phyloP scores from a whole-genome alignment of 2,888 invertebrate species.

The Pediacus dermestoides region DNA sequence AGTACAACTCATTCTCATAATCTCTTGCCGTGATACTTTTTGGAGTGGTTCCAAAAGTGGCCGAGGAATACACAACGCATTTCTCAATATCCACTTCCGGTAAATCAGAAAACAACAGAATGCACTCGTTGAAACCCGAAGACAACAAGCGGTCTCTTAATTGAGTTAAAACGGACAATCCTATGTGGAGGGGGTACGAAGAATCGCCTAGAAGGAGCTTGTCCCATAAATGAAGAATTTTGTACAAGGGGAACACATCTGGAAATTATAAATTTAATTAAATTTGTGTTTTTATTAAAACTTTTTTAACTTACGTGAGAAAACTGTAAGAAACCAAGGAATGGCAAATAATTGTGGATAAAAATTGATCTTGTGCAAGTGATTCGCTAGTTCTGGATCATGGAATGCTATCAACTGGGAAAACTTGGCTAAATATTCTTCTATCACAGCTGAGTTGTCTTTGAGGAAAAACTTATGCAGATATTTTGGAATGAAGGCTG shows the following conservation, averaged over 20 bases:
- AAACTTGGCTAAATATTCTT: conserved; percentile 96
- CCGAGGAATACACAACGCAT: conserved; percentile 84
- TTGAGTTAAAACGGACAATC: conserved; percentile 87
- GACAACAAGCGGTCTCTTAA: conserved; percentile 76
- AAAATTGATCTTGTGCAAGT: conserved; percentile 88
- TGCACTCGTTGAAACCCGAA: conserved; percentile 98
- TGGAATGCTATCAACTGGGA: conserved; percentile 94
- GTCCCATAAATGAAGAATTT: conserved; percentile 98
- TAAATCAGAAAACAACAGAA: conserved; percentile 95
- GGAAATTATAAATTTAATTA: conserved; percentile 36
- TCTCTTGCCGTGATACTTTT: conserved; percentile 82
- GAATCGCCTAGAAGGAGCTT: conserved; percentile 89
- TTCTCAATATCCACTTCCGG: conserved; percentile 95
- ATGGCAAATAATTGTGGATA: conserved; percentile 97
- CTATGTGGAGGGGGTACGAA: conserved; percentile 91
- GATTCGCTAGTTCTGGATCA: conserved; percentile 88
- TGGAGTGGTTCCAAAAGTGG: conserved; percentile 82
- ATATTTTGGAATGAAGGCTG: conserved; percentile 93
- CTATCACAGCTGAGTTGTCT: conserved; percentile 94
- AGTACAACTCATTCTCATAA: conserved; percentile 56
- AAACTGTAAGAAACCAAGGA: conserved; percentile 99
- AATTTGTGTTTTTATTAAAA: neutral
- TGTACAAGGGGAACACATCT: conserved; percentile 98
- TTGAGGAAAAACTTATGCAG: conserved; percentile 95
- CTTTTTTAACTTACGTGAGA: conserved; percentile 75